Base-by-base conservation (phyloP, 2,113 vertebrate genomes). In the Euleptes europaea region DNA sequence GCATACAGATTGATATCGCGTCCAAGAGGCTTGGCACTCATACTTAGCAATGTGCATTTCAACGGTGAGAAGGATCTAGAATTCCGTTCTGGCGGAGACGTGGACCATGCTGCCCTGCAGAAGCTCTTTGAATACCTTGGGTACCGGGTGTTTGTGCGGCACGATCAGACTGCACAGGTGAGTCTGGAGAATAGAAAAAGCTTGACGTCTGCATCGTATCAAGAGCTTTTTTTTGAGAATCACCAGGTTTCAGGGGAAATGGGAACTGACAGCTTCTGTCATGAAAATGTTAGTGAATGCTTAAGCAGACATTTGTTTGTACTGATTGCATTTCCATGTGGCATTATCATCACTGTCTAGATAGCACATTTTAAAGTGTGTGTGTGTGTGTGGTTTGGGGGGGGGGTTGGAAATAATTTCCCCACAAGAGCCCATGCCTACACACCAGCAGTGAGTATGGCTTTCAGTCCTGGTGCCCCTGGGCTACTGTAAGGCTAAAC, bases 1-100 rank as follows among this genome's bases (percentile, higher is more conserved):
- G 97, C 99, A 3, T 99, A 99, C 86, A 96, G 92, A 66, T 95
- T 99, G 96, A 88, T 82, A 44, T 98, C 98, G 5, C 92, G 93
- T 40, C 98, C 98, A 0, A 96, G 98, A 15, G 98, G 98, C 67
- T 92, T 97, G 51, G 98, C 97, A 0, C 91, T 99, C 88, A 97
- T 99, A 81, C 96, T 99, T 88, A 99, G 98, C 91, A 99, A 99
- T 0, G 95, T 98, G 89, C 95, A 69, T 69, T 99, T 99, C 93
- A 96, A 96, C 66, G 90, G 94, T 0, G 91, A 96, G 76, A 95
- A 97, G 23, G 98, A 99, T 33, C 95, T 99, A 85, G 98, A 98
- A 60, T 95, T 96, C 19, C 97, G 99, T 3, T 93, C 97, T 4
- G 98, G 99, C 4, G 99, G 99, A 1, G 97, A 98, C 23, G 98